Base-by-base conservation (phyloP, 2,888 invertebrate species). In the Stramonita haemastoma region DNA sequence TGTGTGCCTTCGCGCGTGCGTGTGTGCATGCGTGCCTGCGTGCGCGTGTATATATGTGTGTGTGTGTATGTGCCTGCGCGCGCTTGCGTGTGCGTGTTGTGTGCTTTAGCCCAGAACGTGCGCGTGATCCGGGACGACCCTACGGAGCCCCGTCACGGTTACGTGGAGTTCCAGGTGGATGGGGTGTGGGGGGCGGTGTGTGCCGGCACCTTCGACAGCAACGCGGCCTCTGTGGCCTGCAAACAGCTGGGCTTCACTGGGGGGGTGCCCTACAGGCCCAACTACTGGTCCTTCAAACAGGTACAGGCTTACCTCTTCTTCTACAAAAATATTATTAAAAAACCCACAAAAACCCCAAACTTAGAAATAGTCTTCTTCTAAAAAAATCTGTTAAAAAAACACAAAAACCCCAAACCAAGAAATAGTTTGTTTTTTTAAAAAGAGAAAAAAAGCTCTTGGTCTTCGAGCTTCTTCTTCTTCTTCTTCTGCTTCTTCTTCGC, bases 151-250 rank as follows among this genome's bases (percentile, higher is more conserved):
- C 29, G 89, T 17, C 88, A 87, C 85, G 87, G 95, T 13, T 94
- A 93, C 46, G 95, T 98, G 15, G 97, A 98, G 96, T 97, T 98
- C 6, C 97, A 97, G 96, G 97, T 97, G 97, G 95, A 96, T 89
- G 97, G 97, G 0, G 96, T 97, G 90, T 97, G 97, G 97, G 98
- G 98, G 0, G 97, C 97, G 91, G 97, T 98, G 15, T 98, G 98
- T 95, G 97, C 98, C 94, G 97, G 97, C 92, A 97, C 92, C 46
- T 46, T 46, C 46, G 46, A 46, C 98, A 94, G 97, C 97, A 19
- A 95, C 97, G 91, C 96, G 96, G 34, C 97, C 92, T 96, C 97
- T 93, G 97, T 98, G 0, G 92, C 93, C 1, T 94, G 94, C 90
- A 89, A 90, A 85, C 91, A 93, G 56, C 88, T 94, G 15, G 93